phyloP scores from a whole-genome alignment of 30 jellyfish, hydroid and myxozoan genomes.

The Cassiopea andromeda region DNA sequence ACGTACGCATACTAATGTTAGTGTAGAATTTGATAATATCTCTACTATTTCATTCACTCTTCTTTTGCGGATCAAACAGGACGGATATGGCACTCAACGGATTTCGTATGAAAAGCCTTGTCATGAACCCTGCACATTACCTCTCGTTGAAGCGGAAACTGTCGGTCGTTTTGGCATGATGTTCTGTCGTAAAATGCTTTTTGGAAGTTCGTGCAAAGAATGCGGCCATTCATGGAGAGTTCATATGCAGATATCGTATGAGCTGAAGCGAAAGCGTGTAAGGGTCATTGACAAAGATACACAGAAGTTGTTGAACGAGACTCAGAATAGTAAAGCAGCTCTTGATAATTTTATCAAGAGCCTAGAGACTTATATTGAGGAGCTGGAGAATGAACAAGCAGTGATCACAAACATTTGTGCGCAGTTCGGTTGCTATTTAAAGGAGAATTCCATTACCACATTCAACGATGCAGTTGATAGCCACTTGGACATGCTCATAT shows the following conservation, averaged over 20 bases:
- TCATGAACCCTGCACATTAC: no score
- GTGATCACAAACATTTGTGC: constrained; percentile 65
- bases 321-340: constrained; percentile 1
- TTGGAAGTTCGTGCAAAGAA: neutral
- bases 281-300: constrained; percentile 43
- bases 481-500: constrained; percentile 60
- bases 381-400: constrained; percentile 32
- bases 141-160: no score
- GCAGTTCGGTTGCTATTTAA: constrained; percentile 68
- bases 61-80: no score
- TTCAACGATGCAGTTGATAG: constrained; percentile 68
- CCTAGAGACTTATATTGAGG: constrained; percentile 14
- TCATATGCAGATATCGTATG: constrained; percentile 71
- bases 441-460: constrained; percentile 71
- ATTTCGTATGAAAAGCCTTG: no score
- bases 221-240: constrained; percentile 67
- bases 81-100: no score
- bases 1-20: no score
- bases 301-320: constrained; percentile 8
- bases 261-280: constrained; percentile 24
- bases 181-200: no score
- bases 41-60: no score
- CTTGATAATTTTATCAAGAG: constrained; percentile 18
- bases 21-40: no score
- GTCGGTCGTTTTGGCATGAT: no score